Evolutionary conservation across 2,888 invertebrate species (phyloP), one percentile per base, ranked within the genome.

Genomic region (Coleophora deauratella): DNA sequence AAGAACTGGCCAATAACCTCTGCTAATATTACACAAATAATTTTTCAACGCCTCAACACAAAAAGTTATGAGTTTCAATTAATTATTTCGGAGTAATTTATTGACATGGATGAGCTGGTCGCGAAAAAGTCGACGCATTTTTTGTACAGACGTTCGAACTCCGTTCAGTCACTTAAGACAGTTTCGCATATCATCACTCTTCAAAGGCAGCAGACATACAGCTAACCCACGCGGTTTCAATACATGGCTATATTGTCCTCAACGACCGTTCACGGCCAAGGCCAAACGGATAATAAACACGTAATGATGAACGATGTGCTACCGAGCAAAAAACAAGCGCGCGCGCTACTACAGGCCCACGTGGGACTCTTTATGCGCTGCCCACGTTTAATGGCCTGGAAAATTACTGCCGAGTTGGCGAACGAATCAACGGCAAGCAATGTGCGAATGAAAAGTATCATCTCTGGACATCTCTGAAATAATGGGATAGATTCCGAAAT

Each of bases 191-290:
- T 21, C 21, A 21, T 21, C 21, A 21, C 21, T 21, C 3, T 21
- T n/a, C n/a, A n/a, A n/a, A n/a, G n/a, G 21, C 6, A 21, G 3
- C 6, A 21, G 21, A 6, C 21, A 21, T 21, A 21, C 6, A 21
- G 21, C 21, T 21, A 21, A 11, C 31, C 31, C 31, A 11, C 31
- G 31, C 31, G 11, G 71, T 67, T 4, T 21, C 65, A 69, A 70
- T 71, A 69, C 68, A 61, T 55, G 52, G 62, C 55, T 28, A 35
- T 66, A 70, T 72, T 72, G 69, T 65, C 62, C 59, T 57, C 64
- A 64, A 57, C 76, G 79, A 70, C 71, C 80, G 81, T 80, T 82
- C 85, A 84, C 78, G 80, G 84, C 74, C 84, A 85, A 85, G 84
- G 84, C 74, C 84, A 75, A 67, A 62, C 58, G 67, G 67, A 78